Evolutionary conservation across 2,797 vertebrate species (phyloP), one percentile per base, ranked within the genome.

Genomic region (Corythornis leucogaster): DNA sequence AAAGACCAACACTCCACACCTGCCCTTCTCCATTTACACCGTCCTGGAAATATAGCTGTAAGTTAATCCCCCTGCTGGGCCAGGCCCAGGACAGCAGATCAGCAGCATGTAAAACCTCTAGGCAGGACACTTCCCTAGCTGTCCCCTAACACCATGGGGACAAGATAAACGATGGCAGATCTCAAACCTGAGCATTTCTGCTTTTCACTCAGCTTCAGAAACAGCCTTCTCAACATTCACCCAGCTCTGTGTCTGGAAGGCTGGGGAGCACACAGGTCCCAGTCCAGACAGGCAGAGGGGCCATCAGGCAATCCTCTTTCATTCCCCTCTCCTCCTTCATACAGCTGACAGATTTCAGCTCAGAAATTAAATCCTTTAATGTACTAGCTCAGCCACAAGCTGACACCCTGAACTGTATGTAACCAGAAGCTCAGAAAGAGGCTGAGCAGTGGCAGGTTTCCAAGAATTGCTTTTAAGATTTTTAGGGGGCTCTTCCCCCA

Each of bases 331-430:
- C 58, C 45, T 89, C 68, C 57, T 66, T 74, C 53, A 86, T 42
- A 58, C 74, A 90, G 94, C 94, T 92, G 85, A 95, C 53, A 85
- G 85, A 59, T 79, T 92, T 74, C 82, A 91, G 67, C 63, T 83
- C 50, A 59, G 80, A 76, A 92, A 88, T 78, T 25, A 93, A 94
- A 93, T 85, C 92, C 92, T 87, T 90, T 90, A 82, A 93, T 38
- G 73, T 82, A 90, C 66, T 30, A 57, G 62, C 81, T 87, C 57
- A 85, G 87, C 46, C 79, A 85, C 58, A 92, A 89, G 87, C 45
- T 89, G 87, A 90, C 81, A 79, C 42, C 57, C 87, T 75, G 46
- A 90, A 74, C 64, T 51, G 9, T 18, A 43, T 35, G 77, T 54
- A 94, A 93, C 85, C 83, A 95, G 91, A 90, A 86, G 70, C 85